Evolutionary conservation across 1,140 invertebrate genomes (phyloP), one percentile per base, ranked within the genome.

Genomic region (Leptopilina boulardi): DNA sequence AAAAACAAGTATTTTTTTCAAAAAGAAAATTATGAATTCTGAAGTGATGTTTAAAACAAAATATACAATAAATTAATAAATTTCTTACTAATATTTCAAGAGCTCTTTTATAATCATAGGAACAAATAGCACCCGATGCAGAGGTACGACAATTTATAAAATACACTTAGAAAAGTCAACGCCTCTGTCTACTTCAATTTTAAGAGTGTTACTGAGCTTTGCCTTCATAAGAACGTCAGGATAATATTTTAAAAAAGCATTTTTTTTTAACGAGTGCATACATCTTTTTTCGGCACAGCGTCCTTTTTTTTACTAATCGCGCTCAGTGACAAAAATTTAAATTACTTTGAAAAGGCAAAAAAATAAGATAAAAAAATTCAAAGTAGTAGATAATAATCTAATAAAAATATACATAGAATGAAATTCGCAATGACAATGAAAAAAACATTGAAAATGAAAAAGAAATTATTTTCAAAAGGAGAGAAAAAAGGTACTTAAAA

Each of bases 121-220:
- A 56, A 56, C 54, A 21, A 9, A 9, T 23, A 56, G 19, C 19
- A 56, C 54, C 41, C 41, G 8, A 42, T 11, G n/a, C 19, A 56
- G 1, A 23, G 19, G 54, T 23, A 23, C 9, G 19, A 13, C 54
- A 56, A 21, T 56, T 10, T 1, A 21, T 56, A 56, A 56, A 56
- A 56, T 18, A 54, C 18, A 11, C 6, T 56, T 56, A 56, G 18
- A 56, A 56, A 9, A 56, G 19, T 23, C 54, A 23, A 56, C 23
- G 19, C 54, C 54, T 56, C 51, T 54, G n/a, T 18, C n/a, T n/a
- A 56, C 18, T 56, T 56, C 54, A 56, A 56, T 23, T 56, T 56
- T 19, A 56, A 23, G 19, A 56, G 9, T 21, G 18, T 56, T 11
- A 18, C 51, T 6, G 51, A 54, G n/a, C n/a, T 8, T 54, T 18